phyloP scores from a whole-genome alignment of 2,113 vertebrate genomes.

The Seriola quinqueradiata region DNA sequence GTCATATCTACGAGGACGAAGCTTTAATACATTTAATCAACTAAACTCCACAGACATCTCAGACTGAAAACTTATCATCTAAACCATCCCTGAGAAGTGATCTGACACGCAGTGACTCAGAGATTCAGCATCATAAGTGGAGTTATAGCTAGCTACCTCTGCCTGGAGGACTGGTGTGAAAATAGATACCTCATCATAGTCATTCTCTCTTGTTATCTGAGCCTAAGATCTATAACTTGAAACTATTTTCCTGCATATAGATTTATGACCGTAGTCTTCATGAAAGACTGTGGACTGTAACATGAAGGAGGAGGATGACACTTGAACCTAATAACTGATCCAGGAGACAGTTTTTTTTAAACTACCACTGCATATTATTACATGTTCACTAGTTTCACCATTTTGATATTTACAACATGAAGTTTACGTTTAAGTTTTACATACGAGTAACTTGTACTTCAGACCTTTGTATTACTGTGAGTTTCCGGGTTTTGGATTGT shows the following conservation, averaged over 20 bases:
- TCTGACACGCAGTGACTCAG: not conserved
- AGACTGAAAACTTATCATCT: not conserved
- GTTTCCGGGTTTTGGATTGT: not conserved
- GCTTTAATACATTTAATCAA: not conserved
- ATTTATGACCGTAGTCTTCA: not conserved
- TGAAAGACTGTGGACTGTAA: not conserved
- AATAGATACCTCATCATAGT: not conserved
- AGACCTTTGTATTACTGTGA: not conserved
- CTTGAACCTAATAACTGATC: not conserved
- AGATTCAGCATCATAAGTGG: not conserved
- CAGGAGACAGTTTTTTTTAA: not conserved
- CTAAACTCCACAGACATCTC: not conserved
- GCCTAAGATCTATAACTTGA: not conserved
- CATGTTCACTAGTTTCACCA: not conserved
- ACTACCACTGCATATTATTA: not conserved
- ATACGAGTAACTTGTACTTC: not conserved
- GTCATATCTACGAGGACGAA: not conserved
- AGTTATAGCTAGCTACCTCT: not conserved
- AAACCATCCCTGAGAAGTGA: not conserved
- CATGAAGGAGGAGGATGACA: not conserved
- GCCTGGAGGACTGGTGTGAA: not conserved
- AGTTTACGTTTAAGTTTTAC: no score
- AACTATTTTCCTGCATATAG: not conserved
- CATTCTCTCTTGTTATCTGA: not conserved
- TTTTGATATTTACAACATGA: not conserved